A percentile compares a stretch with the other conserved stretches of the same genome.
These are phyloP conservation scores for Lycopodina hypogea DNA, from an alignment of 37 sponge, comb jelly and placozoan species.

Conservation along the genomic window DNA sequence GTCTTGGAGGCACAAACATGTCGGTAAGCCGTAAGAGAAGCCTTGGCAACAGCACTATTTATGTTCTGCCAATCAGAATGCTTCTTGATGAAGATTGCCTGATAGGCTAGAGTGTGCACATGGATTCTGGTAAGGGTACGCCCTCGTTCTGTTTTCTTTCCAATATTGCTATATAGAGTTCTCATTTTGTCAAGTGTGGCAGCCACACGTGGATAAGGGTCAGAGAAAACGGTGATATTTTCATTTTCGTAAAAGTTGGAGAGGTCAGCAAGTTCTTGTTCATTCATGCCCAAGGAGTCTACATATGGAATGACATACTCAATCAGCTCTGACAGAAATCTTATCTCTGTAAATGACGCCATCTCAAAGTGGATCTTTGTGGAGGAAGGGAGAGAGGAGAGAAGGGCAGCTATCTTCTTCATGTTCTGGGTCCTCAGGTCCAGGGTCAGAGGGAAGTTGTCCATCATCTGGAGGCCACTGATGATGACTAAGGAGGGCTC, in stretches of 20 bases:
- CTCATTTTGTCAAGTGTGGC: conserved; percentile 62
- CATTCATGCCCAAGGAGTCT: conserved; percentile 86
- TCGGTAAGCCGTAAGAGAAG: conserved; percentile 74
- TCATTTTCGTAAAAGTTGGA: conserved; percentile 31
- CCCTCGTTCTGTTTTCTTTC: neutral
- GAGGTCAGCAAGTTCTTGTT: conserved; percentile 83
- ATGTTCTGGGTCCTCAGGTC: conserved; percentile 37
- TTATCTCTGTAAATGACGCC: conserved; percentile 69
- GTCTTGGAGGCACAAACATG: conserved; percentile 57
- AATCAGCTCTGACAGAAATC: conserved; percentile 46
- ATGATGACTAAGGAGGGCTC: conserved; percentile 66
- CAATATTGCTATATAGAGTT: conserved; percentile 11
- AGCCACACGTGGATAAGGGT: conserved; percentile 55
- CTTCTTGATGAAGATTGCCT: conserved; percentile 51
- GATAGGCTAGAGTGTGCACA: conserved; percentile 85
- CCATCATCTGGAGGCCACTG: conserved; percentile 82
- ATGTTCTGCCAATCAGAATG: conserved; percentile 59
- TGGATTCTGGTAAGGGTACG: conserved; percentile 62
- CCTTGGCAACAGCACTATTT: conserved; percentile 69
- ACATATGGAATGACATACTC: conserved; percentile 66
- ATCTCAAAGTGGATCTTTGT: conserved; percentile 82
- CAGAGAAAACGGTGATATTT: conserved; percentile 36
- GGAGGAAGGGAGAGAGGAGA: conserved; percentile 29
- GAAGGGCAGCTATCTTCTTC: conserved; percentile 19
- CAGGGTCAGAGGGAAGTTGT: conserved; percentile 59